Conservation (phyloP, 1,140 invertebrate species). For the Orius laevigatus region DNA sequence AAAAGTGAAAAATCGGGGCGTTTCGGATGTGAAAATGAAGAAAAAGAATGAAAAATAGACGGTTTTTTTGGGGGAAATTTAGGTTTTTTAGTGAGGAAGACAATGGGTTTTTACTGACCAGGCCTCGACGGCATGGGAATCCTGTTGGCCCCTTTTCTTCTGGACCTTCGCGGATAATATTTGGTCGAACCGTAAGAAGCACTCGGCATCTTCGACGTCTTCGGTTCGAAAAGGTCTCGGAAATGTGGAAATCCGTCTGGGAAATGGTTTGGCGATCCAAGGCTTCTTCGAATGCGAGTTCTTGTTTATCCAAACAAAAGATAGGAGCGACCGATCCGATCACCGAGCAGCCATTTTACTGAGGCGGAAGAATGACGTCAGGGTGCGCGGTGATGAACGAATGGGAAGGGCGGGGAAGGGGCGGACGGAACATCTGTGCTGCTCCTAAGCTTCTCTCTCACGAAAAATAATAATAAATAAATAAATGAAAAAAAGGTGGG, state of each 20-base stretch:
- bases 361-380: constrained; percentile 14
- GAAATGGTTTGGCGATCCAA: too few relatives aligned
- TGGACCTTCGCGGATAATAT: constrained; percentile 67
- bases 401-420: too few relatives aligned
- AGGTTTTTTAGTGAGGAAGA: constrained; percentile 6
- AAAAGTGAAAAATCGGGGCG: too few relatives aligned
- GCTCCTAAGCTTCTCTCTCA: too few relatives aligned
- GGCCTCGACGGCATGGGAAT: constrained; percentile 63
- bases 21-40: too few relatives aligned
- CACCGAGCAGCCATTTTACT: constrained; percentile 13
- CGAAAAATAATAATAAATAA: too few relatives aligned
- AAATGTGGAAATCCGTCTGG: neutral
- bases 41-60: neutral
- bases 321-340: constrained; percentile 7
- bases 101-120: constrained; percentile 34
- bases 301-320: neutral
- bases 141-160: constrained; percentile 68
- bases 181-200: constrained; percentile 73
- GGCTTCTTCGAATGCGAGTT: constrained; percentile 6
- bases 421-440: too few relatives aligned
- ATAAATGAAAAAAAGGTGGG: too few relatives aligned
- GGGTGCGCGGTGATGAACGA: too few relatives aligned
- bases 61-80: neutral
- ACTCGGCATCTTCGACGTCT: constrained; percentile 58
- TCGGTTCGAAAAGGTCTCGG: neutral